Conservation (phyloP, 2,797 vertebrate genomes). For the Scyliorhinus canicula region DNA sequence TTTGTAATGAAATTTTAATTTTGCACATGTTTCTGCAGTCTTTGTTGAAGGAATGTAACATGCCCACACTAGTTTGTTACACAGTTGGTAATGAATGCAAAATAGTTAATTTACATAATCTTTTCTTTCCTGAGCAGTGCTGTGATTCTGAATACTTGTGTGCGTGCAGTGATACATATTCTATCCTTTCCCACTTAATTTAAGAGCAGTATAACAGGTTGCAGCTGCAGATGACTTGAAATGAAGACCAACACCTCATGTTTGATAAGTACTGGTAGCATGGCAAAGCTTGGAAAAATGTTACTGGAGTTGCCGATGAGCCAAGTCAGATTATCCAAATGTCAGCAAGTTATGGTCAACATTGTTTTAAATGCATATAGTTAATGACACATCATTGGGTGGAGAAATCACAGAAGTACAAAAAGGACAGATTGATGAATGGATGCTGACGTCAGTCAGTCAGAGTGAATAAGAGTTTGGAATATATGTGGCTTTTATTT, state of each 20-base stretch:
- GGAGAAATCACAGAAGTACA: not conserved
- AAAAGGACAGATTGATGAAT: too few species aligned
- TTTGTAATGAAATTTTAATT: not conserved
- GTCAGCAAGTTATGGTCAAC: not conserved
- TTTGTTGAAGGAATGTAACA: constrained; percentile 29
- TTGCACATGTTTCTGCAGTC: too few species aligned
- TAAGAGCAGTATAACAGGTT: too few species aligned
- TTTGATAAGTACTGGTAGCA: not conserved
- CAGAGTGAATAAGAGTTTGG: too few species aligned
- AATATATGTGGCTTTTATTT: too few species aligned
- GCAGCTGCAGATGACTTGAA: not conserved
- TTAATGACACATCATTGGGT: not conserved
- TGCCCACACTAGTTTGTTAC: not conserved
- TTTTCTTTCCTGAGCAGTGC: not conserved
- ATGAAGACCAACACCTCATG: not conserved
- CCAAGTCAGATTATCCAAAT: not conserved
- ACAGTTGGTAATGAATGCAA: constrained; percentile 3
- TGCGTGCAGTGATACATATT: not conserved
- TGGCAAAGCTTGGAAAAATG: not conserved
- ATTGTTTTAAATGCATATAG: not conserved
- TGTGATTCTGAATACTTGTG: constrained; percentile 9
- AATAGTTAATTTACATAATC: not conserved
- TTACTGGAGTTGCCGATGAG: not conserved
- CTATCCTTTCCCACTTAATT: not conserved
- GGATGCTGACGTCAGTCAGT: not conserved